phyloP scores from a whole-genome alignment of 2,888 invertebrate genomes.

The Blera fallax region DNA sequence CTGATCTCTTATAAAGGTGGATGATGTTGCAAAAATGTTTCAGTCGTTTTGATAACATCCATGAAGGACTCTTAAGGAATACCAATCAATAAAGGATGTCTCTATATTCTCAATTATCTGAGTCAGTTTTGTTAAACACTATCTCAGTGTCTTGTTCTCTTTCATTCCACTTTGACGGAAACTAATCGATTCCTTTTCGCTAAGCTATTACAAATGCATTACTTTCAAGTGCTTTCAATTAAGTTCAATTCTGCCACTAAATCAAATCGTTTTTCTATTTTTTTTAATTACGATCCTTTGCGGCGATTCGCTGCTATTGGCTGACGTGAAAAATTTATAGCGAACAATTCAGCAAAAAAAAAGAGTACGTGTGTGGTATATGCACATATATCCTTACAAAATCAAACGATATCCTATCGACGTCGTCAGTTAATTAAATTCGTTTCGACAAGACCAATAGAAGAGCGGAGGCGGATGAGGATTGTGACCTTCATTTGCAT shows the following conservation, averaged over 20 bases:
- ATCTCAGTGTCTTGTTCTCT: background rate
- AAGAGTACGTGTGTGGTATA: background rate
- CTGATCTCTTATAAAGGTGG: no score
- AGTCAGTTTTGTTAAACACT: no score
- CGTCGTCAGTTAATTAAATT: slow-evolving; percentile 23
- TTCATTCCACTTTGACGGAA: background rate
- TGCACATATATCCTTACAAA: background rate
- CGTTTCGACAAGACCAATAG: slow-evolving; percentile 5
- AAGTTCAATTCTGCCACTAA: background rate
- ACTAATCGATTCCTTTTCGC: background rate
- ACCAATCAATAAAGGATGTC: no score
- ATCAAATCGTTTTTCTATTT: background rate
- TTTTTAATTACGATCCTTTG: background rate
- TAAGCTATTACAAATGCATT: slow-evolving; percentile 32
- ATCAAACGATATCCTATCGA: background rate
- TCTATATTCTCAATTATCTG: no score
- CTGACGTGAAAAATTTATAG: slow-evolving; percentile 1
- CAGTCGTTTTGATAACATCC: no score
- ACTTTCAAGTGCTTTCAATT: slow-evolving; percentile 31
- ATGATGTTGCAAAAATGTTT: background rate
- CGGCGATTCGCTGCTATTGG: background rate
- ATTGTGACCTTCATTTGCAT: slow-evolving; percentile 16
- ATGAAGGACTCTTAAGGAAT: no score
- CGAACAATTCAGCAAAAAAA: no score
- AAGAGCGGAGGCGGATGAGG: background rate